Evolutionary conservation across 2,888 invertebrate genomes (phyloP), one percentile per base, ranked within the genome.

Genomic region (Spodoptera picta): DNA sequence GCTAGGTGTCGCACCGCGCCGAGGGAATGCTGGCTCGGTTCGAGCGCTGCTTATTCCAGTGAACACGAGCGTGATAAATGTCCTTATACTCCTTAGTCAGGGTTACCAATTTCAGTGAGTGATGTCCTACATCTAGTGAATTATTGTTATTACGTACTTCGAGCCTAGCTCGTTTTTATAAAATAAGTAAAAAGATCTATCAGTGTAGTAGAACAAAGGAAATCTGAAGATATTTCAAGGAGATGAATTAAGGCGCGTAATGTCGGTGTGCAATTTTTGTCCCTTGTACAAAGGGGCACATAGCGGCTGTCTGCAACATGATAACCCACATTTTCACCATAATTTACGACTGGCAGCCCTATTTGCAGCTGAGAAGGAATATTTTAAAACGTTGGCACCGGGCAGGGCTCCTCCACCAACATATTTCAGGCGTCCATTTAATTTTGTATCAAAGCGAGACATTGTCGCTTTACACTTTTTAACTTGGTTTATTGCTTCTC

Each of bases 391-490:
- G 66, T 77, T 75, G 78, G 72, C 76, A 75, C 49, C 55, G 55
- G 31, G 31, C 56, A 59, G 62, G 51, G 41, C 58, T 68, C 45
- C 66, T 60, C 52, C 47, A 44, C 44, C 49, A 65, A 77, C 75
- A 73, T 77, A 77, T 77, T 77, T 77, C 75, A 77, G 61, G 57
- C 78, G 73, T 72, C 72, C 69, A 66, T 77, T 75, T 77, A 77
- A 77, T 77, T 77, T 66, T 73, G 61, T 69, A 73, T 75, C 64
- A 72, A 63, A 72, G 62, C 55, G 63, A 48, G 62, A 55, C 65
- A 68, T 58, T 65, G 72, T 73, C 65, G 70, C 60, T 44, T 48
- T 72, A 57, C 41, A 69, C 65, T 69, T 73, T 69, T 73, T 73
- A 68, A 73, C 69, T 73, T 73, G 45, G 56, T 64, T 73, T 72